phyloP scores from a whole-genome alignment of 2,888 invertebrate genomes.

The Argyra leucocephala region DNA sequence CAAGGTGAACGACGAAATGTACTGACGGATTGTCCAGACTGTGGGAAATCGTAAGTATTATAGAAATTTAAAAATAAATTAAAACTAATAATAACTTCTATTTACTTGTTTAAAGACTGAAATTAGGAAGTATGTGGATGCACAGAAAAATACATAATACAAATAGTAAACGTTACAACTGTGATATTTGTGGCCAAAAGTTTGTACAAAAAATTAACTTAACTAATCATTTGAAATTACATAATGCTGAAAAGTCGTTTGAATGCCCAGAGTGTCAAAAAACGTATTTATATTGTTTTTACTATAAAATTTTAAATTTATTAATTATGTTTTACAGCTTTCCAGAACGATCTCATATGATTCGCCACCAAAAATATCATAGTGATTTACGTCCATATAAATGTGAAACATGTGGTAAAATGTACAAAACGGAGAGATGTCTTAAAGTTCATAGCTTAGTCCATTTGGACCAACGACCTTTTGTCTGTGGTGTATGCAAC shows the following conservation, averaged over 20 bases:
- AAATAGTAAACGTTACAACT: slow-evolving; percentile 41
- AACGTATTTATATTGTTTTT: slow-evolving; percentile 24
- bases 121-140: slow-evolving; percentile 43
- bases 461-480: slow-evolving; percentile 48
- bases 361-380: slow-evolving; percentile 43
- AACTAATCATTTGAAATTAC: slow-evolving; percentile 41
- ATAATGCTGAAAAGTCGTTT: slow-evolving; percentile 41
- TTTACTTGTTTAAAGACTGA: slow-evolving; percentile 30
- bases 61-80: neutral
- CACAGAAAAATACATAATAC: slow-evolving; percentile 42
- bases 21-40: slow-evolving; percentile 42
- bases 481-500: slow-evolving; percentile 47
- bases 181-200: slow-evolving; percentile 43
- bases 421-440: slow-evolving; percentile 49
- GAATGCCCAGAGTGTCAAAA: slow-evolving; percentile 43
- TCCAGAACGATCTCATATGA: slow-evolving; percentile 41
- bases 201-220: slow-evolving; percentile 44
- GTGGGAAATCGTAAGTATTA: slow-evolving; percentile 39
- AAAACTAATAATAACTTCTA: neutral
- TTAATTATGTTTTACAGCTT: slow-evolving; percentile 29
- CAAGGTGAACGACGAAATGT: slow-evolving; percentile 35
- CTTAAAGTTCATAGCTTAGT: slow-evolving; percentile 50
- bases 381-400: slow-evolving; percentile 40
- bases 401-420: slow-evolving; percentile 43
- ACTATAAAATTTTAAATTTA: slow-evolving; percentile 7